A percentile compares a stretch with the other conserved stretches of the same genome.
These are phyloP conservation scores for Ptychochromis oligacanthus DNA, from an alignment of 2,113 vertebrate species.

Conservation along the genomic window DNA sequence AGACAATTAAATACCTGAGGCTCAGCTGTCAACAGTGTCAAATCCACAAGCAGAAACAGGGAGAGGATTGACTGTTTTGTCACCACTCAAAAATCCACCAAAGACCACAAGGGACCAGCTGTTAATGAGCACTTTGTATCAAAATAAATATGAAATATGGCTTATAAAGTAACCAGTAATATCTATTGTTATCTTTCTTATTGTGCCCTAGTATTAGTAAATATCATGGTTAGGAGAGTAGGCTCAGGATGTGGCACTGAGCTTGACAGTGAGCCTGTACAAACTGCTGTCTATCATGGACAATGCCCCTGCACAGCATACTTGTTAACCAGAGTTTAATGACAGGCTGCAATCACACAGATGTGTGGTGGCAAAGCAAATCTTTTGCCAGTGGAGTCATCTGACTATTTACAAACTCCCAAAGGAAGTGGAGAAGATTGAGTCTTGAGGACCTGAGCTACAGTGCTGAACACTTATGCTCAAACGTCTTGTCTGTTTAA, in stretches of 20 bases:
- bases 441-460: background rate
- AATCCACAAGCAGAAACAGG: background rate
- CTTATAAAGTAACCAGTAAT: background rate
- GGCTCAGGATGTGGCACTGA: background rate
- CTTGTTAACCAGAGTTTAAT: constrained; percentile 7
- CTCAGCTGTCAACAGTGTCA: background rate
- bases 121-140: background rate
- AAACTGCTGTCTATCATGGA: background rate
- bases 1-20: background rate
- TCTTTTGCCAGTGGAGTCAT: background rate
- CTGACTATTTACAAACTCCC: background rate
- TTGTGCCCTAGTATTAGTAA: background rate
- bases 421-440: background rate
- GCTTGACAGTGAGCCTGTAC: background rate
- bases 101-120: background rate
- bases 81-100: background rate
- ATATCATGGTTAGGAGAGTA: background rate
- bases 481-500: background rate
- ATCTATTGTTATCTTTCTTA: background rate
- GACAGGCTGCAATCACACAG: background rate
- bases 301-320: background rate
- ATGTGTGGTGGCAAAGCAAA: background rate
- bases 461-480: background rate
- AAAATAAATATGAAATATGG: constrained; percentile 3
- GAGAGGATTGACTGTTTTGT: background rate